Percentiles rank a stretch among this genome's conserved stretches.
Conservation (phyloP, 2,113 vertebrate species). For the Beaufortia kweichowensis region DNA sequence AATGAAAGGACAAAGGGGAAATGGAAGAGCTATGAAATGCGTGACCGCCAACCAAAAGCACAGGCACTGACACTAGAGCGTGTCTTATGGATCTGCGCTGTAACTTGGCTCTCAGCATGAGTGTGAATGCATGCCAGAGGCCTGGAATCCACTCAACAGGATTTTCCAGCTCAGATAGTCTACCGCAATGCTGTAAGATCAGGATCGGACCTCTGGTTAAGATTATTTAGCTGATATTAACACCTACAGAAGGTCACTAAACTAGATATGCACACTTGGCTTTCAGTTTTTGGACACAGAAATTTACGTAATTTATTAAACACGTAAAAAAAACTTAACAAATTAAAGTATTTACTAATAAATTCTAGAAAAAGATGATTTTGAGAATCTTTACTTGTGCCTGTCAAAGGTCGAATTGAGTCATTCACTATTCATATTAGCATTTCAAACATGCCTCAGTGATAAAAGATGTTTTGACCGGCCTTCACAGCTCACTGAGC, state of each 20-base stretch:
- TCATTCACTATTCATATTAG: neutral
- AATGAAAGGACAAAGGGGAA: neutral
- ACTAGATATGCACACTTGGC: neutral
- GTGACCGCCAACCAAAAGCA: constrained; percentile 35
- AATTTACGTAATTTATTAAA: neutral
- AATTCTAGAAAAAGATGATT: no score
- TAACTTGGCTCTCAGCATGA: constrained; percentile 5
- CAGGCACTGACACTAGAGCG: constrained; percentile 22
- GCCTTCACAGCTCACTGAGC: neutral
- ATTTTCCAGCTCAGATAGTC: constrained; percentile 13
- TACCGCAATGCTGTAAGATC: neutral
- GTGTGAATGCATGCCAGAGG: constrained; percentile 39
- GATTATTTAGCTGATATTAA: constrained; percentile 14
- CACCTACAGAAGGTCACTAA: neutral
- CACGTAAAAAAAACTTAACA: no score
- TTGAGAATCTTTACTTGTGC: neutral
- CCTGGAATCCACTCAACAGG: constrained; percentile 12
- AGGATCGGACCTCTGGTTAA: neutral
- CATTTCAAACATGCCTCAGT: constrained; percentile 12
- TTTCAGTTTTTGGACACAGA: neutral
- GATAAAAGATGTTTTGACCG: constrained; percentile 10
- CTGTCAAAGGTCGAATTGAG: neutral
- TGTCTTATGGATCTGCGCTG: neutral
- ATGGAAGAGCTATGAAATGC: neutral
- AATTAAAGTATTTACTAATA: no score